phyloP scores from a whole-genome alignment of 2,888 invertebrate genomes.

The Harmothoe impar region DNA sequence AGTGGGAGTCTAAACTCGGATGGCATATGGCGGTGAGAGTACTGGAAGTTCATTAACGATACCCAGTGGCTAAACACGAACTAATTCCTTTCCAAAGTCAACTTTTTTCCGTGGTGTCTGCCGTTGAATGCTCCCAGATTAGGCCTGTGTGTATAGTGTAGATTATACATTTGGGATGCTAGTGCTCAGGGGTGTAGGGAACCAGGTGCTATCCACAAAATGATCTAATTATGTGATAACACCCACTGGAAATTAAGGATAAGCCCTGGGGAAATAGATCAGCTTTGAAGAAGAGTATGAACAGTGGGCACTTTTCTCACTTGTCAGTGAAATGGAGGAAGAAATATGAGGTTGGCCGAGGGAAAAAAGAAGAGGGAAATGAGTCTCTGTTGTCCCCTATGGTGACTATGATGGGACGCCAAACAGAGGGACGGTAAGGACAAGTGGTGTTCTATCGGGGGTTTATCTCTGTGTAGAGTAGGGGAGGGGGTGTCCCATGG shows the following conservation, averaged over 20 bases:
- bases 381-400: background rate
- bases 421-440: constrained; percentile 53
- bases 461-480: background rate
- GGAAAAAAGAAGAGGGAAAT: constrained; percentile 6
- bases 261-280: too few relatives aligned
- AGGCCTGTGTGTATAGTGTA: too few relatives aligned
- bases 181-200: too few relatives aligned
- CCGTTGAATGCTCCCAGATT: too few relatives aligned
- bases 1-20: background rate
- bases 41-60: constrained; percentile 8
- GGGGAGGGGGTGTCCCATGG: background rate
- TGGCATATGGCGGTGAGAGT: background rate
- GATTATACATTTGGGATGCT: too few relatives aligned
- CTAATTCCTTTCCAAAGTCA: constrained; percentile 14
- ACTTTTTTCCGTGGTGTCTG: background rate
- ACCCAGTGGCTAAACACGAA: constrained; percentile 30
- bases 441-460: constrained; percentile 32
- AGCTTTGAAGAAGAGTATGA: too few relatives aligned
- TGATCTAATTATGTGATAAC: too few relatives aligned
- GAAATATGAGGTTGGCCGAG: background rate
- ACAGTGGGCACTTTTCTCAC: too few relatives aligned
- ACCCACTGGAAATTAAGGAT: too few relatives aligned
- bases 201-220: too few relatives aligned
- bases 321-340: background rate
- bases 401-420: background rate